These are phyloP conservation scores for Myotis daubentonii DNA, from an alignment of 2,797 vertebrate genomes.

Conservation along the genomic window DNA sequence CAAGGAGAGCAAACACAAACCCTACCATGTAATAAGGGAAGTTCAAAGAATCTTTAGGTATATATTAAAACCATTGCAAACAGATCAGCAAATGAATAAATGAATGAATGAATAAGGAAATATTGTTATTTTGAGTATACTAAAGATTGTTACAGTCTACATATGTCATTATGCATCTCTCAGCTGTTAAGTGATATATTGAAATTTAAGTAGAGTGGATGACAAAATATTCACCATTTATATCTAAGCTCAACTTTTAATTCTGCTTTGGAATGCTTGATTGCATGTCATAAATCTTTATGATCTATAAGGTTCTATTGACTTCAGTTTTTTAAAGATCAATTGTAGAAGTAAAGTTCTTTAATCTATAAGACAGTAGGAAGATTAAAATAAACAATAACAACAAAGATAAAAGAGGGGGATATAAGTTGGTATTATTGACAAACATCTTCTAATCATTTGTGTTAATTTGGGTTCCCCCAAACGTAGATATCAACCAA, in stretches of 20 bases:
- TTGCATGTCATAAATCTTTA: neutral
- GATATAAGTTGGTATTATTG: neutral
- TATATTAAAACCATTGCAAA: neutral
- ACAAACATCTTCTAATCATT: neutral
- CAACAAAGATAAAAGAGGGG: neutral
- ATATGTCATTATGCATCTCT: neutral
- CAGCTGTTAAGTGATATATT: neutral
- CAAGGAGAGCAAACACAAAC: neutral
- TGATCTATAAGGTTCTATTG: neutral
- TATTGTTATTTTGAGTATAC: neutral
- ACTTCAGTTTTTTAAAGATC: neutral
- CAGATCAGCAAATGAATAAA: neutral
- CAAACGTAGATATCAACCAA: neutral
- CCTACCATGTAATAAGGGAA: neutral
- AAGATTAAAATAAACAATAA: slow-evolving; percentile 1
- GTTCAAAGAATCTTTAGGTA: neutral
- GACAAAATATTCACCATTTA: neutral
- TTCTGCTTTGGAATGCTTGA: neutral
- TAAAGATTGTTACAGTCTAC: neutral
- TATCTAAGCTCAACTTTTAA: neutral
- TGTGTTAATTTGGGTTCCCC: neutral
- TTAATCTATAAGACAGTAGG: neutral
- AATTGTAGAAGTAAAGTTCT: neutral
- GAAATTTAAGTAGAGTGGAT: slow-evolving; percentile 3
- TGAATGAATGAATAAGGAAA: neutral